phyloP scores from a whole-genome alignment of 1,140 invertebrate genomes.

The Pogonomyrmex californicus region DNA sequence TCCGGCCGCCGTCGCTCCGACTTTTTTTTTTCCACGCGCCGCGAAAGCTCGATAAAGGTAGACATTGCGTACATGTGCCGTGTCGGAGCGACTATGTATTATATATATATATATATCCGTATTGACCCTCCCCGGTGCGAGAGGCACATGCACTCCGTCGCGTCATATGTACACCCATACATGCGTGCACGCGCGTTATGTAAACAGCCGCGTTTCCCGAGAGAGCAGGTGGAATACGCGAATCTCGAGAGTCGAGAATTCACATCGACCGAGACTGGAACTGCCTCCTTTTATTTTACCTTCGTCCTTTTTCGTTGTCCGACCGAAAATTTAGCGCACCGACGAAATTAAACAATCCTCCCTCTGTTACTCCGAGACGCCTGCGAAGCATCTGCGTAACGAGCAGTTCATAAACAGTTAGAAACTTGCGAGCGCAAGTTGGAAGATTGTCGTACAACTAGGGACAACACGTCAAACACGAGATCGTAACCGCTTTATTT shows the following conservation, averaged over 20 bases:
- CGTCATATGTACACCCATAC: background rate
- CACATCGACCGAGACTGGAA: background rate
- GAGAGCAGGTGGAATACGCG: conserved; percentile 70
- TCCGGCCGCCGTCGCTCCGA: background rate
- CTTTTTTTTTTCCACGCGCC: conserved; percentile 31
- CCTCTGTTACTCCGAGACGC: background rate
- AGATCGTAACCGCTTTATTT: conserved; percentile 5
- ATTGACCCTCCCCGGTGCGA: conserved; percentile 27
- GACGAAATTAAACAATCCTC: background rate
- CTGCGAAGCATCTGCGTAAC: conserved; percentile 30
- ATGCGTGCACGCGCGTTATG: conserved; percentile 60
- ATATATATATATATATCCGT: conserved; percentile 45
- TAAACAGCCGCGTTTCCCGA: conserved; percentile 69
- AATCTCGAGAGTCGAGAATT: conserved; percentile 55
- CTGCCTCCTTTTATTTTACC: conserved; percentile 18
- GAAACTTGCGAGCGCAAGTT: conserved; percentile 1
- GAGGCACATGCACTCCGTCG: conserved; percentile 17
- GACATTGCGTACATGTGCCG: conserved; percentile 42
- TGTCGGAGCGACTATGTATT: conserved; percentile 38
- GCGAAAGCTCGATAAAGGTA: conserved; percentile 48
- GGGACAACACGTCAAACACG: background rate
- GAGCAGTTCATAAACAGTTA: conserved; percentile 33
- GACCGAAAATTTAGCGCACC: conserved; percentile 28
- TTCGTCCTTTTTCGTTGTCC: too few relatives aligned
- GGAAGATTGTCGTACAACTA: conserved; percentile 18